These are phyloP conservation scores for Chrysolina americana DNA, from an alignment of 2,888 invertebrate species.

Conservation along the genomic window DNA sequence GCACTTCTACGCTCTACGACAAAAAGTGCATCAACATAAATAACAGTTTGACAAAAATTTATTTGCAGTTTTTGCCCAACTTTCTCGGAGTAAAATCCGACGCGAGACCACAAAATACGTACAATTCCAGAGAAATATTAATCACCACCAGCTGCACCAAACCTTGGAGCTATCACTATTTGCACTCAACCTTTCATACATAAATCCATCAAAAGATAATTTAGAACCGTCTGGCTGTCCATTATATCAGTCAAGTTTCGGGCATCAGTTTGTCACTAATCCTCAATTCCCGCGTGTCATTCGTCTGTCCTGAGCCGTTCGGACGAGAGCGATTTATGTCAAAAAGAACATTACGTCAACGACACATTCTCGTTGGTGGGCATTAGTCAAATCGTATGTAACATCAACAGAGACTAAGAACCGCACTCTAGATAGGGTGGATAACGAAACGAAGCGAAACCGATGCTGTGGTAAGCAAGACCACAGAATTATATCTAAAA, in stretches of 20 bases:
- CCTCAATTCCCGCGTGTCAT: slow-evolving; percentile 47
- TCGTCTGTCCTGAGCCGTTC: slow-evolving; percentile 38
- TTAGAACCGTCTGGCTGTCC: slow-evolving; percentile 51
- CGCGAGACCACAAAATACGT: slow-evolving; percentile 42
- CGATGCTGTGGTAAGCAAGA: neutral
- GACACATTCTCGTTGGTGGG: slow-evolving; percentile 42
- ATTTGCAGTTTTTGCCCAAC: neutral
- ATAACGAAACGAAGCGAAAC: slow-evolving; percentile 5
- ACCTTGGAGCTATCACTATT: slow-evolving; percentile 54
- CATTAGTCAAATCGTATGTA: slow-evolving; percentile 44
- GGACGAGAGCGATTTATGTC: slow-evolving; percentile 44
- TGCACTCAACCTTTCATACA: slow-evolving; percentile 55
- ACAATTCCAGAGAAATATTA: slow-evolving; percentile 45
- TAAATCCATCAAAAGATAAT: slow-evolving; percentile 56
- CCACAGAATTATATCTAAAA: neutral
- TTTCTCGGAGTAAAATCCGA: slow-evolving; percentile 15
- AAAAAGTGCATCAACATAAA: neutral
- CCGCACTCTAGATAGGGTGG: slow-evolving; percentile 16
- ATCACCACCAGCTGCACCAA: slow-evolving; percentile 51
- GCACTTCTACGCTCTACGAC: no score
- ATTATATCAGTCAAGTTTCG: slow-evolving; percentile 53
- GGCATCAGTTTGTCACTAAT: slow-evolving; percentile 53
- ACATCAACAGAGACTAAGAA: slow-evolving; percentile 4
- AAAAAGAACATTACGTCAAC: slow-evolving; percentile 42
- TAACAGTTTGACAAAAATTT: slow-evolving; percentile 2